Conservation (phyloP, 2,113 vertebrate genomes). For the Pelmatolapia mariae region DNA sequence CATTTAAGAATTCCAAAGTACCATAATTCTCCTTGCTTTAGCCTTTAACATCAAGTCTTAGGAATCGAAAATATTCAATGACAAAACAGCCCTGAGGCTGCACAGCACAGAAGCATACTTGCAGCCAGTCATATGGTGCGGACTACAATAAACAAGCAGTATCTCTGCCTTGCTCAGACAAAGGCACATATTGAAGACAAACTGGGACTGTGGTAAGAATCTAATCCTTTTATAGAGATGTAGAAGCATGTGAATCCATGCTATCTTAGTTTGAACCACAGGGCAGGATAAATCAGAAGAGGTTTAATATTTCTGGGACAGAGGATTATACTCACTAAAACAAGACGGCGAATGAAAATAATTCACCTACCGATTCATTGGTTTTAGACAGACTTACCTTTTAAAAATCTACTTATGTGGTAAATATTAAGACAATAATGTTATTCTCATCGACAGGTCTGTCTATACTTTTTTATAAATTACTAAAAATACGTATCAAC, state of each 20-base stretch:
- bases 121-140: conserved; percentile 46
- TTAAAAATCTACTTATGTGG: background rate
- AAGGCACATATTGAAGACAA: conserved; percentile 46
- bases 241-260: conserved; percentile 12
- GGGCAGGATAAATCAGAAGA: background rate
- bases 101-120: background rate
- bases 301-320: background rate
- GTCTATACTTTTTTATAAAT: background rate
- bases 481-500: background rate
- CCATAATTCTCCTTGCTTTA: background rate
- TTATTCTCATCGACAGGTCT: background rate
- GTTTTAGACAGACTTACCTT: background rate
- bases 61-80: background rate
- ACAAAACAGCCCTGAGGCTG: background rate
- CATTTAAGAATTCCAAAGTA: background rate
- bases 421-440: background rate
- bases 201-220: background rate
- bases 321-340: background rate
- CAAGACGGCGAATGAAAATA: fast-evolving
- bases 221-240: background rate
- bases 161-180: conserved; percentile 24
- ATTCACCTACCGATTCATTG: fast-evolving
- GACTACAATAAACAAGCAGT: conserved; percentile 5
- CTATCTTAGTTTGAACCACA: background rate
- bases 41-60: background rate